Base-by-base conservation (phyloP, 1,140 invertebrate species). In the Drosophila tsacasi region DNA sequence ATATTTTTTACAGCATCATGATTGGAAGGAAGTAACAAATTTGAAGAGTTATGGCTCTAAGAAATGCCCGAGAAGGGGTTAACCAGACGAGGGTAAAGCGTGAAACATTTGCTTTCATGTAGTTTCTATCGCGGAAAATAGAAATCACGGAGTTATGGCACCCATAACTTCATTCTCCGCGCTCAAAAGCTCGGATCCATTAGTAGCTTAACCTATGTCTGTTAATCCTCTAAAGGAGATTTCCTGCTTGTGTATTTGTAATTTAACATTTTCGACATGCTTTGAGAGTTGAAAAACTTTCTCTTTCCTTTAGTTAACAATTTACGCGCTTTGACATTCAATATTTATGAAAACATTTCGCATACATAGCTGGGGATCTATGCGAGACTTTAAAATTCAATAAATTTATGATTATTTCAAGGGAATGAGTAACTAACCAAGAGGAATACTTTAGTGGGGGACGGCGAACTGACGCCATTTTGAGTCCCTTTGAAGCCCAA, bases 331-430 rank as follows among this genome's bases (percentile, higher is more conserved):
- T 40, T 46, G 23, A 9, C 50, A 77, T 84, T 47, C 50, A 75
- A 59, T 81, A 87, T 87, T 87, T 78, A 87, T 68, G 66, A 42
- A 27, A 37, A 40, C 62, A 64, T 50, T 66, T 77, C 55, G 61
- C 78, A 71, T 63, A 79, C 49, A 60, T 49, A 35, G 68, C 55
- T 80, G 52, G 59, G 65, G 55, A 47, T 65, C 55, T 55, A 60
- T 65, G 49, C 39, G 32, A 50, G 66, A 74, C 72, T 89, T 85
- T 79, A 90, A 90, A 89, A 90, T 91, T 82, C 85, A 89, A 89
- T 90, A 89, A 90, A 90, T 91, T 82, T 89, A 90, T 91, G 85
- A 89, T 90, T 85, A 82, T 90, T 58, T 54, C 23, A 59, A 67
- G 71, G 69, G 57, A 50, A 63, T 46, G 63, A 72, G 65, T 62